Conservation (phyloP, 2,113 vertebrate genomes). For the Porphyrio hochstetteri region DNA sequence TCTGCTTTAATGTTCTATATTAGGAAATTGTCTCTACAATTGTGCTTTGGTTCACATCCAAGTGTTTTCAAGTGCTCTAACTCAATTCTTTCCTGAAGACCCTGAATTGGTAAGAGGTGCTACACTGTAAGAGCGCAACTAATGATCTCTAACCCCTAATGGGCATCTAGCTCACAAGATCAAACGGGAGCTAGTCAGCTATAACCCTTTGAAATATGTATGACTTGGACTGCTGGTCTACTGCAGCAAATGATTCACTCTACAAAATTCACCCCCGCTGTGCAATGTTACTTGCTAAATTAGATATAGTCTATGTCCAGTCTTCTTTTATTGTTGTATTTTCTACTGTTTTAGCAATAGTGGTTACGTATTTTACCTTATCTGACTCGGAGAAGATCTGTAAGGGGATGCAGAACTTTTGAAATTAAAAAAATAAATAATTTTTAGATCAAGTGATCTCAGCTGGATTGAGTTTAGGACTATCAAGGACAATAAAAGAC, state of each 20-base stretch:
- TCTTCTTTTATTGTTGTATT: background rate
- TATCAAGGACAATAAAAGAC: background rate
- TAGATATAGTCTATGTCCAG: background rate
- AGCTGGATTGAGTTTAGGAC: background rate
- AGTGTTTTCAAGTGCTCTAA: background rate
- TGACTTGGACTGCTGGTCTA: background rate
- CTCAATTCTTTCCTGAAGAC: background rate
- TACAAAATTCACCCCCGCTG: background rate
- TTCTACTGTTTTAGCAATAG: background rate
- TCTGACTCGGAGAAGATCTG: background rate
- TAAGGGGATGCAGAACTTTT: background rate
- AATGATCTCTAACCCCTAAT: background rate
- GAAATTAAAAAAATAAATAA: background rate
- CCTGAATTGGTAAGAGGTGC: background rate
- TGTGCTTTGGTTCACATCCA: background rate
- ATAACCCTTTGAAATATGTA: background rate
- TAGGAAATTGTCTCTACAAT: background rate
- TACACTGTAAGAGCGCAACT: background rate
- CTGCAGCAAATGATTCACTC: fast-evolving
- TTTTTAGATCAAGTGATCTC: background rate
- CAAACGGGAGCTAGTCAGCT: background rate
- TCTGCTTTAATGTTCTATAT: background rate
- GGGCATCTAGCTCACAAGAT: background rate
- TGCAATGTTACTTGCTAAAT: background rate
- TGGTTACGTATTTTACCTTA: background rate